Evolutionary conservation across 2,888 invertebrate species (phyloP), one percentile per base, ranked within the genome.

Genomic region (Sepiola atlantica): DNA sequence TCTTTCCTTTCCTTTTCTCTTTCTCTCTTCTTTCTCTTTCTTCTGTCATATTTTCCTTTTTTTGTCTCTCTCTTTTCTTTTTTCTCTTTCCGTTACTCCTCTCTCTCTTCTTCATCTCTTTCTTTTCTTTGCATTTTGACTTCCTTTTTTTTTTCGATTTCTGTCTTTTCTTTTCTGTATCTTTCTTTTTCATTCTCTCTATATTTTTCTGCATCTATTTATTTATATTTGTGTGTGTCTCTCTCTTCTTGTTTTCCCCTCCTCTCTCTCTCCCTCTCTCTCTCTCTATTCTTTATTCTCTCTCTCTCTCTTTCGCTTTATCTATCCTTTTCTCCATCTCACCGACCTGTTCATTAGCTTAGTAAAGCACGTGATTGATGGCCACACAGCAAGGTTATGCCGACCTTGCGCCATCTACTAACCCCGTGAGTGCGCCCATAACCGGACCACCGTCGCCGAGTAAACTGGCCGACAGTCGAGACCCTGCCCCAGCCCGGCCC

Each of bases 121-220:
- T 90, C 16, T 8, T 90, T 90, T 94, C 93, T 21, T 92, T 28
- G 35, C 77, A 35, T 35, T 45, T 93, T 35, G 6, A n/a, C 24
- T 92, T 94, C 91, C 77, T 55, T 91, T 55, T 21, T n/a, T 32
- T 93, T 35, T 57, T 94, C 35, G 91, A 91, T 91, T 94, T 90
- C 1, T 94, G 6, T 32, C 14, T n/a, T 55, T 57, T 90, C 20
- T 24, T 45, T 77, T 16, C 21, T 90, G 12, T 94, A 18, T 32
- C 14, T n/a, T 55, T 57, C 93, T 28, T 24, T 45, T 77, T 16
- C 21, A 35, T 35, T n/a, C 3, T 77, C 18, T 94, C n/a, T 35
- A 18, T 77, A 24, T 94, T 32, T 45, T 35, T 77, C 55, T 32
- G 3, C 35, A 2, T 45, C 92, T 92, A 24, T 45, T 92, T 21